A percentile compares a stretch with the other conserved stretches of the same genome.
phyloP scores from a whole-genome alignment of 2,888 invertebrate genomes.

The Chrysodeixis includens region DNA sequence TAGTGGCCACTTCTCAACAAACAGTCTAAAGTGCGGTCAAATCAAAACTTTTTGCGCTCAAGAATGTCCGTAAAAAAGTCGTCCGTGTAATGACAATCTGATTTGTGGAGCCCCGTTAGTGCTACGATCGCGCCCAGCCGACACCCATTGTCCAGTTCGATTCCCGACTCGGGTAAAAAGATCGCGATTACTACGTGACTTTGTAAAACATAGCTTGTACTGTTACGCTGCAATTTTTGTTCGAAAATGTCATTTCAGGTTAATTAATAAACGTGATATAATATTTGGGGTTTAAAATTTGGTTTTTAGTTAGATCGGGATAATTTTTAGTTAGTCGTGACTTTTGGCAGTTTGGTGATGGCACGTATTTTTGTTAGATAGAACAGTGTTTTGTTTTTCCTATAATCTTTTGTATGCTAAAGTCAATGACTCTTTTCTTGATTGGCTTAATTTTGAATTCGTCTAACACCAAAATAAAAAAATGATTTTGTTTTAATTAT shows the following conservation, averaged over 20 bases:
- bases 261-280: conserved; percentile 53
- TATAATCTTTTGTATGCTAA: no score
- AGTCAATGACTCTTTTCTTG: no score
- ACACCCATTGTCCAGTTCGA: conserved; percentile 74
- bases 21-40: conserved; percentile 65
- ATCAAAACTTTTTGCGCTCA: conserved; percentile 73
- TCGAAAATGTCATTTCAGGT: conserved; percentile 57
- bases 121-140: conserved; percentile 61
- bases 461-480: no score
- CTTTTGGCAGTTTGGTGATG: not conserved
- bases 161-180: conserved; percentile 63
- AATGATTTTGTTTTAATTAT: no score
- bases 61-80: conserved; percentile 75
- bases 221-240: conserved; percentile 41
- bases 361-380: conserved; percentile 24
- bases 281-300: conserved; percentile 31
- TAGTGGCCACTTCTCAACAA: conserved; percentile 36
- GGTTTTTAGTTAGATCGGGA: no score
- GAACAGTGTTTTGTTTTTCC: no score
- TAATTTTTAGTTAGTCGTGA: conserved; percentile 32
- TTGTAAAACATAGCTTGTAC: conserved; percentile 57
- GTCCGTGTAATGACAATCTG: conserved; percentile 78
- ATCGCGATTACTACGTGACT: conserved; percentile 70
- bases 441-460: no score
- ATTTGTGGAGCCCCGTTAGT: conserved; percentile 76